These are phyloP conservation scores for Drosophila seclusa DNA, from an alignment of 2,888 invertebrate species.

Conservation along the genomic window DNA sequence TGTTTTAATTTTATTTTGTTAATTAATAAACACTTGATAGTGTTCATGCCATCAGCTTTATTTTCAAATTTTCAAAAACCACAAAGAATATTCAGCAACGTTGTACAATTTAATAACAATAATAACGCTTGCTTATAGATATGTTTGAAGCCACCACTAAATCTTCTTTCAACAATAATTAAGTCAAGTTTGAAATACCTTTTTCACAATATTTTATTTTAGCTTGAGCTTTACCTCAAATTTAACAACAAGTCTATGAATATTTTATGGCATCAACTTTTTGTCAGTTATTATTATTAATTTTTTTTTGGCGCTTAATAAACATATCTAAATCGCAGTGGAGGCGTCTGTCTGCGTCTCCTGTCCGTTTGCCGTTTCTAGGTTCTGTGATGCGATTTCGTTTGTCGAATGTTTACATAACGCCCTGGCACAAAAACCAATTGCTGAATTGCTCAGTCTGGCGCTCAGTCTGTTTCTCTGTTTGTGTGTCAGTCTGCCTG, in stretches of 20 bases:
- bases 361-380: constrained; percentile 20
- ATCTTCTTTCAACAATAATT: not conserved
- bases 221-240: constrained; percentile 3
- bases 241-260: constrained; percentile 1
- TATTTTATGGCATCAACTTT: constrained; percentile 8
- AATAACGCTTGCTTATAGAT: too few species aligned
- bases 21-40: not conserved
- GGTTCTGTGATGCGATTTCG: constrained; percentile 58
- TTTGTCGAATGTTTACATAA: constrained; percentile 73
- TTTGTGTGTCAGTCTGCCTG: constrained; percentile 10
- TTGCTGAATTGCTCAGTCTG: constrained; percentile 68
- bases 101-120: not conserved
- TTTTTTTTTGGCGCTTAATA: constrained; percentile 52
- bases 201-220: not conserved
- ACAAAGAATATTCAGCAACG: not conserved
- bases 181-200: not conserved
- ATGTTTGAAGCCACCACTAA: not conserved
- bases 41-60: not conserved
- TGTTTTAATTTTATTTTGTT: not conserved
- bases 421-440: constrained; percentile 77
- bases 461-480: constrained; percentile 31
- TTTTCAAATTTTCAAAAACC: not conserved
- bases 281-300: constrained; percentile 9
- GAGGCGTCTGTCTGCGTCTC: constrained; percentile 54
- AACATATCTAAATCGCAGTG: constrained; percentile 63